A percentile compares a stretch with the other conserved stretches of the same genome.
These are phyloP conservation scores for Charadrius vociferus DNA, from an alignment of 2,113 vertebrate species.

Conservation along the genomic window DNA sequence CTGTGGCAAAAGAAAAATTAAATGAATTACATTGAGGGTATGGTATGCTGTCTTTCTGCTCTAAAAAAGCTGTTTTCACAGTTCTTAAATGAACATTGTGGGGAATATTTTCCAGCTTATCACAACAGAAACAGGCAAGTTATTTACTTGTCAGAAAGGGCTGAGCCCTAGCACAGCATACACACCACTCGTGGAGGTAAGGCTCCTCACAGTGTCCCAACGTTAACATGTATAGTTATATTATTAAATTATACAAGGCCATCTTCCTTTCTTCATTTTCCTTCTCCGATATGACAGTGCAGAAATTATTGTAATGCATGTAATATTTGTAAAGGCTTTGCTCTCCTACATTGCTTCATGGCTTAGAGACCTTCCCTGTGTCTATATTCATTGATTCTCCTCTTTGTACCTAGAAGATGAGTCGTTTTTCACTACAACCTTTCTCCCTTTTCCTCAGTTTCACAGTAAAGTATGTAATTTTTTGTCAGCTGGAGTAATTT, in stretches of 20 bases:
- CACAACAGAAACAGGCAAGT: background rate
- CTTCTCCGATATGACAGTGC: background rate
- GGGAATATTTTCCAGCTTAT: background rate
- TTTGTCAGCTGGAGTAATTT: background rate
- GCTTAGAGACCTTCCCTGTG: background rate
- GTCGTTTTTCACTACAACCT: background rate
- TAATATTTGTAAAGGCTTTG: background rate
- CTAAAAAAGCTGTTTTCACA: conserved; percentile 1
- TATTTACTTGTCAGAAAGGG: background rate
- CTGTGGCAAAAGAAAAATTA: background rate
- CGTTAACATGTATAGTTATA: background rate
- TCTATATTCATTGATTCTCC: background rate
- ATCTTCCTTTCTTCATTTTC: background rate
- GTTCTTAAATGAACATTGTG: background rate
- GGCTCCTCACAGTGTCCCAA: background rate
- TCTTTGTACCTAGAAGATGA: background rate
- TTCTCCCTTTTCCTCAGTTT: background rate
- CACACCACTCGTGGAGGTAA: background rate
- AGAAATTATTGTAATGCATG: background rate
- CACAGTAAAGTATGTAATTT: background rate
- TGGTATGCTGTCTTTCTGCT: background rate
- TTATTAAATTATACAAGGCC: background rate
- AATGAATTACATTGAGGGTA: background rate
- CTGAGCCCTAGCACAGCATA: background rate
- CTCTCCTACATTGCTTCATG: background rate